phyloP scores from a whole-genome alignment of 2,888 invertebrate genomes.

The Eristalinus aeneus region DNA sequence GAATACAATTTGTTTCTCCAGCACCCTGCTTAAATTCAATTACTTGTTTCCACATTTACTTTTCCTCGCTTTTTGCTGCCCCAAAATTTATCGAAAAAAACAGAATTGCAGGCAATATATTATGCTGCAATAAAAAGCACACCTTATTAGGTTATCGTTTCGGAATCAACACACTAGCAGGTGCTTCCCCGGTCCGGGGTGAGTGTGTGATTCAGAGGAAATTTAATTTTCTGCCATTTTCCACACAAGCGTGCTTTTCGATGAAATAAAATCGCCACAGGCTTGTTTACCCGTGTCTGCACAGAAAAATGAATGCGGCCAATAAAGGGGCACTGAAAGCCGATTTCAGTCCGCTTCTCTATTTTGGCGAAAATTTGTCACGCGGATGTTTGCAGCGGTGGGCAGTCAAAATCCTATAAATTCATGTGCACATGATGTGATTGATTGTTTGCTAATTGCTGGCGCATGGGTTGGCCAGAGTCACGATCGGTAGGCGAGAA shows the following conservation, averaged over 20 bases:
- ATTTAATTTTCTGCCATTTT: neutral
- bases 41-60: neutral
- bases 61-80: neutral
- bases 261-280: neutral
- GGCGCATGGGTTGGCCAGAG: neutral
- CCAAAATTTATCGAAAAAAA: neutral
- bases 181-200: neutral
- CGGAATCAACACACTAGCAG: neutral
- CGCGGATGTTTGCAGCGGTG: neutral
- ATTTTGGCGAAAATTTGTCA: neutral
- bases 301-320: no score
- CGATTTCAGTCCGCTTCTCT: neutral
- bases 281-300: no score
- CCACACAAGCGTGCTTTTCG: neutral
- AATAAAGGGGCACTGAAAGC: no score
- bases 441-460: constrained; percentile 6
- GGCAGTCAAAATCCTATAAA: neutral
- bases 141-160: no score
- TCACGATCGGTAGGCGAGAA: neutral
- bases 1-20: neutral
- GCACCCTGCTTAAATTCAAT: neutral
- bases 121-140: neutral
- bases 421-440: neutral
- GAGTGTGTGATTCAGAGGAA: neutral
- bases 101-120: neutral